Evolutionary conservation across 2,113 vertebrate genomes (phyloP).

Genomic region (Cygnus buccinator): DNA sequence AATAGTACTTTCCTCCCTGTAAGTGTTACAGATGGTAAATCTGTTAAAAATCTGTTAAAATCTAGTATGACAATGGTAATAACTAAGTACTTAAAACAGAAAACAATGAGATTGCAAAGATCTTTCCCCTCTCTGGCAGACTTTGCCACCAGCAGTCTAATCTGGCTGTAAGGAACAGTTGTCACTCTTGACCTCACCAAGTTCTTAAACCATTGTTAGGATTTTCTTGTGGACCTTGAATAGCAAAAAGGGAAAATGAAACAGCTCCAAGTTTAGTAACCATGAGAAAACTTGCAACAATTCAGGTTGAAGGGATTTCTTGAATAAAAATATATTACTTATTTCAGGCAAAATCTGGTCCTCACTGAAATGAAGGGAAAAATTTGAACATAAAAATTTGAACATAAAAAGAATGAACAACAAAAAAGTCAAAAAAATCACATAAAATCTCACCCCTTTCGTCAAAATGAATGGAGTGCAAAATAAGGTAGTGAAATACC

Average conservation of each 20-base stretch:
- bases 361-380: background rate
- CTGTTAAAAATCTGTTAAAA: background rate
- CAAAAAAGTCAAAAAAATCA: background rate
- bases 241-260: background rate
- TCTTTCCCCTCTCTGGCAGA: background rate
- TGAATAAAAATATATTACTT: background rate
- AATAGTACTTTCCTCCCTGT: background rate
- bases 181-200: background rate
- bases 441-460: background rate
- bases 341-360: background rate
- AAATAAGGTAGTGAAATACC: background rate
- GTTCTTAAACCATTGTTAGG: background rate
- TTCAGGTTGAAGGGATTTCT: background rate
- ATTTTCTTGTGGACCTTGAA: background rate
- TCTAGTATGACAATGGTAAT: background rate
- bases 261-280: background rate
- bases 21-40: background rate
- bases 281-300: background rate
- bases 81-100: background rate
- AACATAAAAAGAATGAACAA: background rate
- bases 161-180: background rate
- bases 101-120: background rate
- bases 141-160: background rate
- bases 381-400: background rate
- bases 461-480: background rate